Percentiles rank a stretch among this genome's conserved stretches.
Evolutionary conservation across 2,888 invertebrate species (phyloP).

Genomic region (Philereme vetulata): DNA sequence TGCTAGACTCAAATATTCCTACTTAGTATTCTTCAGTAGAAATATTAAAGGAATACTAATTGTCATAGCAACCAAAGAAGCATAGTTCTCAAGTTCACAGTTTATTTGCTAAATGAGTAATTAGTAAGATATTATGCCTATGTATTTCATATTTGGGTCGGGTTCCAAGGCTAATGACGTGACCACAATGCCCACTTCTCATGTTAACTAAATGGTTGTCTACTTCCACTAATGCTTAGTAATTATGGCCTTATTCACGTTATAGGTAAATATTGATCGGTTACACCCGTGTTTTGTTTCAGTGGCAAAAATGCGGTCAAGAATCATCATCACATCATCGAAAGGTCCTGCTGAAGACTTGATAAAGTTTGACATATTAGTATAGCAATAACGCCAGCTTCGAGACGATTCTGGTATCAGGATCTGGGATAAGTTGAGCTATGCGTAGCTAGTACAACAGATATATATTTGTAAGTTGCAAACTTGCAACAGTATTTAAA

Average conservation of each 20-base stretch:
- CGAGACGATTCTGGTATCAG: no score
- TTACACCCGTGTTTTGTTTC: conserved; percentile 1
- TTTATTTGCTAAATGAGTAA: conserved; percentile 41
- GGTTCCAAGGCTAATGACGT: conserved; percentile 55
- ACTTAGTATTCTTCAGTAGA: not conserved
- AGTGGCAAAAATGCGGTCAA: no score
- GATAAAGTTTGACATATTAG: no score
- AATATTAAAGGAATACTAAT: not conserved
- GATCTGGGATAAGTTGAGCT: no score
- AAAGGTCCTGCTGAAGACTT: no score
- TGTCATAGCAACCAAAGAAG: conserved; percentile 1
- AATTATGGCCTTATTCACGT: conserved; percentile 38
- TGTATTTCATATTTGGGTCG: conserved; percentile 62
- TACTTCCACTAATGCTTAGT: conserved; percentile 54
- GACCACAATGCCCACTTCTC: conserved; percentile 47
- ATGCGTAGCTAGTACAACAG: no score
- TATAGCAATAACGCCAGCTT: no score
- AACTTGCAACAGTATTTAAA: no score
- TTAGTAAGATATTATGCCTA: conserved; percentile 52
- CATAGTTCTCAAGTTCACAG: conserved; percentile 39
- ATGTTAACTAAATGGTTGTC: conserved; percentile 53
- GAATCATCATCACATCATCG: no score
- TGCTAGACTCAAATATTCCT: not conserved
- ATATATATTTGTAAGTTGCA: no score
- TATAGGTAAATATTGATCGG: conserved; percentile 9